These are phyloP conservation scores for Cephus pulcher DNA, from an alignment of 2,888 invertebrate genomes.

Conservation along the genomic window DNA sequence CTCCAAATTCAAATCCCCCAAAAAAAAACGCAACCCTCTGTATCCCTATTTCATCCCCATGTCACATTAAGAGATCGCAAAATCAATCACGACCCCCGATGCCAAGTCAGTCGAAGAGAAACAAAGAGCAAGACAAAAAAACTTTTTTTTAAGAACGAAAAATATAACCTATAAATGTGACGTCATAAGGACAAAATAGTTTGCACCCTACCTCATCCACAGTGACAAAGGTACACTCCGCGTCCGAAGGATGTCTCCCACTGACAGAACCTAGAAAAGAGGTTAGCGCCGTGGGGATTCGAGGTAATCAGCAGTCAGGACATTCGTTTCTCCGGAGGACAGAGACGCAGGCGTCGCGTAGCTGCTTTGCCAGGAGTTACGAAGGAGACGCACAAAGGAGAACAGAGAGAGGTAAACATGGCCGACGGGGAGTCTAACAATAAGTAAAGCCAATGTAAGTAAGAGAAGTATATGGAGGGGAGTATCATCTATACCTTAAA, in stretches of 20 bases:
- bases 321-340: slow-evolving; percentile 8
- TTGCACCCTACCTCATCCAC: neutral
- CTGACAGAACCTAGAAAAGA: neutral
- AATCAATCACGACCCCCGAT: neutral
- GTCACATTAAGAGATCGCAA: neutral
- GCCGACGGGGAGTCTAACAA: neutral
- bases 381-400: neutral
- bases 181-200: neutral
- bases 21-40: neutral
- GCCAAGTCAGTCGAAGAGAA: neutral
- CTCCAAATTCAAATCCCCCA: neutral
- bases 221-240: neutral
- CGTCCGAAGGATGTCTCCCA: neutral
- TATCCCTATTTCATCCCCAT: neutral
- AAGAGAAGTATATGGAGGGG: neutral
- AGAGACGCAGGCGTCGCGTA: neutral
- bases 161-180: neutral
- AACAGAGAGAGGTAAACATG: neutral
- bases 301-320: slow-evolving; percentile 11
- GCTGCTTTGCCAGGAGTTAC: neutral
- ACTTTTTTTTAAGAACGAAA: neutral
- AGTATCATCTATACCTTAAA: neutral
- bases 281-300: neutral
- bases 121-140: neutral
- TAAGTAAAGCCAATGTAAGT: neutral